Evolutionary conservation across 1,140 invertebrate species (phyloP), one percentile per base, ranked within the genome.

Genomic region (Babylonia areolata): DNA sequence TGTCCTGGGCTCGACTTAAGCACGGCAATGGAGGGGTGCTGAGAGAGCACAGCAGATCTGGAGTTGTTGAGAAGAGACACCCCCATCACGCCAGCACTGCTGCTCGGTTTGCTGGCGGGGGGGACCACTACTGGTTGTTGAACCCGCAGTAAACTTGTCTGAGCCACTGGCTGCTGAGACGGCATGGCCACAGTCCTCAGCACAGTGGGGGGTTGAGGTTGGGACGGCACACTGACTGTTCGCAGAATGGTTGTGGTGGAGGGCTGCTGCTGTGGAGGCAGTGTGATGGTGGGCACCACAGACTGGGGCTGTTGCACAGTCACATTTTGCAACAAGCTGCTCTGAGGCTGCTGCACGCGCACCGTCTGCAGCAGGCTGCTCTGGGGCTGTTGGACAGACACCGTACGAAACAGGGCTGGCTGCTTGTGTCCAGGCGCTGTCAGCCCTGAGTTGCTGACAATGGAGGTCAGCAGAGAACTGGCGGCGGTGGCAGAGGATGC

Each of bases 381-480:
- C 46, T 80, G 78, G 9, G 78, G 86, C 40, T 78, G 42, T 42
- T 75, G 64, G 33, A 75, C 31, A 40, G 73, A 42, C 51, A 71
- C 51, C n/a, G 73, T 84, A 20, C 69, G 82, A 17, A 84, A 46
- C 28, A 84, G 15, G 23, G 12, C 75, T 2, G 73, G 69, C 69
- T 84, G 82, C 35, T 82, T 82, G 5, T 3, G 39, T 1, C 71
- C 28, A 31, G 3, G 6, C 20, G 64, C 82, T 20, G 35, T 84
- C 20, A 84, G 20, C 23, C 64, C 64, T 3, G 69, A 71, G 39
- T 71, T 81, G 40, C 46, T 84, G 12, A 69, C 71, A 39, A 71
- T 79, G 33, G 87, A 78, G 39, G 87, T 69, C 46, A 81, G 80
- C 28, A 83, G 35, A n/a, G 84, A 82, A n/a, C 69, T 80, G 35